Evolutionary conservation across 2,113 vertebrate genomes (phyloP), one percentile per base, ranked within the genome.

Genomic region (Datnioides undecimradiatus): DNA sequence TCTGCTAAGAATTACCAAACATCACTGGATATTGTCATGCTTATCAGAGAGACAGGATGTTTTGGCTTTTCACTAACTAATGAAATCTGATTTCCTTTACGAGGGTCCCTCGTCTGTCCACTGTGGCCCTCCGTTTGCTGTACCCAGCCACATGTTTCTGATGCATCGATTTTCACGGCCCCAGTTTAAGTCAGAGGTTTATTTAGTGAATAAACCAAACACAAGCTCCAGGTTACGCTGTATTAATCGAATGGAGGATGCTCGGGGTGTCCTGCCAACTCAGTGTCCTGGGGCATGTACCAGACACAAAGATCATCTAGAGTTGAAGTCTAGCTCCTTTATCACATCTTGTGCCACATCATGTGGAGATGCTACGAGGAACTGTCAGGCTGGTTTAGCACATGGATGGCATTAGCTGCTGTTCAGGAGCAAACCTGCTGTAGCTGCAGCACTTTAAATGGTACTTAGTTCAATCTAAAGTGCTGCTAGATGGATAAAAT

Each of bases 1-100:
- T 74, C 82, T 86, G 79, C 57, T 38, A 36, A 72, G 64, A 55
- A 83, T 82, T 66, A 86, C 55, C 55, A 60, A 65, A 79, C 73
- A 77, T 19, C n/a, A 70, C 49, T 69, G 49, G 69, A 73, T 83
- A 51, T 57, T 67, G 63, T 78, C 69, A 84, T 49, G 79, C 73
- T 83, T 85, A 60, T 88, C 77, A 85, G 72, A 79, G 57, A 41
- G 67, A 62, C 72, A 87, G 88, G 85, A 93, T 90, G 85, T 88
- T 87, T 72, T 67, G 38, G 40, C 62, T 58, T 81, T 83, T 89
- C 36, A 59, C 82, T 31, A 60, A 87, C 72, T 79, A 84, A 85
- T 82, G 38, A 71, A 90, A 85, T 88, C 83, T 67, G 85, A 91
- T 79, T 90, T 84, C 48, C 73, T 80, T 52, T 48, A 25, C 58